phyloP scores from a whole-genome alignment of 2,888 invertebrate species.

The Dicycla oo region DNA sequence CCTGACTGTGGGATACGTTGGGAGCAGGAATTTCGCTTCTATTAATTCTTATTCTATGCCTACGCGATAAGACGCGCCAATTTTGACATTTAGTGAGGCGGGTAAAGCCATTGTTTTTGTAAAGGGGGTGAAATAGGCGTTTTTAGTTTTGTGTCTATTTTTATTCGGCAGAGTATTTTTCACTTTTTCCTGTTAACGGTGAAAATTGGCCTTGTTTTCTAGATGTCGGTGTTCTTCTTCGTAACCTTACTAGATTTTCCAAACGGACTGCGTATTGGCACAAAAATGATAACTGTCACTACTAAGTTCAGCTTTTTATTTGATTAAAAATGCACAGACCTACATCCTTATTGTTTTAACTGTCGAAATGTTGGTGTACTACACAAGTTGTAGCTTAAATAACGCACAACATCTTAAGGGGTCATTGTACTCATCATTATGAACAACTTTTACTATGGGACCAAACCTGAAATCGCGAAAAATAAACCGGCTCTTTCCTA shows the following conservation, averaged over 20 bases:
- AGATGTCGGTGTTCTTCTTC: not conserved
- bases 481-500: no score
- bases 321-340: not conserved
- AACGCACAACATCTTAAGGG: no score
- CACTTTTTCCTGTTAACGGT: not conserved
- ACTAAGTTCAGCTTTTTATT: not conserved
- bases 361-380: no score
- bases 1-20: not conserved
- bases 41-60: constrained; percentile 14
- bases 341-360: not conserved
- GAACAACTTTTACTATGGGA: no score
- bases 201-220: not conserved
- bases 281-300: not conserved
- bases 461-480: no score
- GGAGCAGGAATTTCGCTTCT: not conserved
- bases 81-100: constrained; percentile 64
- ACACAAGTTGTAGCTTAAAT: no score
- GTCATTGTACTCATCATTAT: no score
- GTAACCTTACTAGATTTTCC: no score
- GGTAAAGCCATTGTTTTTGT: constrained; percentile 62
- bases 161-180: constrained; percentile 13
- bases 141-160: constrained; percentile 30
- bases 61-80: constrained; percentile 53
- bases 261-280: not conserved
- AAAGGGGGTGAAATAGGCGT: constrained; percentile 20